A percentile compares a stretch with the other conserved stretches of the same genome.
Evolutionary conservation across 2,797 vertebrate genomes (phyloP).

Genomic region (Muscicapa comitata): DNA sequence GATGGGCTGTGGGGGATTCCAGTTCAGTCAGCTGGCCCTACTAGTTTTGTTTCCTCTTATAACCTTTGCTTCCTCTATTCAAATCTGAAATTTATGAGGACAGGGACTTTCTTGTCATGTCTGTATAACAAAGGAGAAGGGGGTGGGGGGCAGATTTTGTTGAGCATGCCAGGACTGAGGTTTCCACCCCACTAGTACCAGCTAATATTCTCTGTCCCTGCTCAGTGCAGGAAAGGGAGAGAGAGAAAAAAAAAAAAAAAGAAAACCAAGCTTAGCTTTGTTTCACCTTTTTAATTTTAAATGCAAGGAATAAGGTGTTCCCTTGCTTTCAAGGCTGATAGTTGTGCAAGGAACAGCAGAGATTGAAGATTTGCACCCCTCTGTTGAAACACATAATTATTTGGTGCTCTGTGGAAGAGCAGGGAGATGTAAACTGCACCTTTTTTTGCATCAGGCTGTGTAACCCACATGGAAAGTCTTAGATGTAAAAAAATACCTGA

Average conservation of each 20-base stretch:
- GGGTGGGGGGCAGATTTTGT: fast-evolving
- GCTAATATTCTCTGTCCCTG: neutral
- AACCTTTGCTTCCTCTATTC: neutral
- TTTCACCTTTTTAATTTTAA: neutral
- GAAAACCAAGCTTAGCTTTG: neutral
- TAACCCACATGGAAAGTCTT: neutral
- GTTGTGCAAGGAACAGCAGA: neutral
- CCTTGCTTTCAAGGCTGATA: neutral
- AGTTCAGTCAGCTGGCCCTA: neutral
- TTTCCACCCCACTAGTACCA: neutral
- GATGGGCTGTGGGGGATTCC: neutral
- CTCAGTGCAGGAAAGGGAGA: neutral
- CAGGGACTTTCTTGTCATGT: neutral
- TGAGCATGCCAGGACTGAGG: neutral
- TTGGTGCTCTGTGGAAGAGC: neutral
- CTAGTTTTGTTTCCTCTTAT: neutral
- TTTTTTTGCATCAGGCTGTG: neutral
- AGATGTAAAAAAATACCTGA: neutral
- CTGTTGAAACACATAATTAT: neutral
- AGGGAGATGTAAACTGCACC: neutral
- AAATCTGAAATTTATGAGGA: neutral
- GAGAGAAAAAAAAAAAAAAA: too few relatives aligned
- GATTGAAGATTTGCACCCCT: neutral
- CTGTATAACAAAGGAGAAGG: neutral
- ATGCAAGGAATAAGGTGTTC: neutral